Conservation (phyloP, 2,888 invertebrate genomes). For the Hirtodrosophila duncani region DNA sequence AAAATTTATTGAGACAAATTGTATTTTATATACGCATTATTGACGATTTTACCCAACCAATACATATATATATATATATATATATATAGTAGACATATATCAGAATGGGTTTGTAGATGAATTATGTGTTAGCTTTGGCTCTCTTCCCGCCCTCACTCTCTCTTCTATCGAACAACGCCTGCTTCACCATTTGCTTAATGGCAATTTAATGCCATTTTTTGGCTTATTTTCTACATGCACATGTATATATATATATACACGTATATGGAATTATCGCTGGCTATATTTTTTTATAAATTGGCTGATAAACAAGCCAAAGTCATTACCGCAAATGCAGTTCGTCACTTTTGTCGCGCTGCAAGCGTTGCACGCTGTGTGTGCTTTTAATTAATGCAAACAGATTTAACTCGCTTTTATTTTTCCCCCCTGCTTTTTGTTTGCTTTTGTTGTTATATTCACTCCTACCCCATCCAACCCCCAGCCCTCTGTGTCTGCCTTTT, state of each 20-base stretch:
- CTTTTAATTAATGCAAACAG: constrained; percentile 70
- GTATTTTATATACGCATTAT: constrained; percentile 53
- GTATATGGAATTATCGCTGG: too few relatives aligned
- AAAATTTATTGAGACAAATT: constrained; percentile 72
- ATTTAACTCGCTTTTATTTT: constrained; percentile 50
- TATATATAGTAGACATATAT: too few relatives aligned
- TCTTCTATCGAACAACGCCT: too few relatives aligned
- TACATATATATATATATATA: too few relatives aligned
- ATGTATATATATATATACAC: too few relatives aligned
- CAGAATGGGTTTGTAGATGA: too few relatives aligned
- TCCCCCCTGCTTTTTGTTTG: constrained; percentile 1
- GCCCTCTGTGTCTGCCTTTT: too few relatives aligned
- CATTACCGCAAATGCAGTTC: constrained; percentile 64
- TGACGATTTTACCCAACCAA: too few relatives aligned
- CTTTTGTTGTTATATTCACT: constrained; percentile 29
- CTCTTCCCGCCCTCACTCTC: too few relatives aligned
- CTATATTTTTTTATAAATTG: constrained; percentile 37
- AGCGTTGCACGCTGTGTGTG: constrained; percentile 18
- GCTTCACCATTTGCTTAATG: constrained; percentile 12
- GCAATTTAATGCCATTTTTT: too few relatives aligned
- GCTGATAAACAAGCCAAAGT: constrained; percentile 62
- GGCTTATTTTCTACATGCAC: neutral
- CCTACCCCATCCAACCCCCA: constrained; percentile 22
- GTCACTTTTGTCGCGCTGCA: constrained; percentile 18
- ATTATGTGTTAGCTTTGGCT: constrained; percentile 37